Evolutionary conservation across 1,140 invertebrate species (phyloP), one percentile per base, ranked within the genome.

Genomic region (Hydropsyche tenuis): DNA sequence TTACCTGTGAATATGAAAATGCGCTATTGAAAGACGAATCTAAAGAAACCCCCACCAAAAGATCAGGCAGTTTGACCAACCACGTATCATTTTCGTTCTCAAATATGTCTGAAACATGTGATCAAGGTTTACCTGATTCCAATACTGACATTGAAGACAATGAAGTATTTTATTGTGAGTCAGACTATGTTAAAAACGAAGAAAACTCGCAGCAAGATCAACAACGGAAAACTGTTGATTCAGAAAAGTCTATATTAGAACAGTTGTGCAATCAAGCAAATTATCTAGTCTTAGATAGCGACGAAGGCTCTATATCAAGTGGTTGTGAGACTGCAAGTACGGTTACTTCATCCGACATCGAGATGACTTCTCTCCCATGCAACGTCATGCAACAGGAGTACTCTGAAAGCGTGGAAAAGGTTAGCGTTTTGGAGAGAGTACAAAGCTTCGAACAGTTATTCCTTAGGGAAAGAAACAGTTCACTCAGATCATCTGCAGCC

Each of bases 291-390:
- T 81, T 81, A 74, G 88, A 90, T 74, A 88, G 88, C 80, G 91
- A 93, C 81, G 91, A 92, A 79, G 91, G 91, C 74, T 89, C 87
- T 65, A 90, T 92, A 79, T 92, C 91, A 64, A 92, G 90, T 73
- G 91, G 91, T 56, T 93, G 91, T 81, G 91, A 93, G 80, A 92
- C 91, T 3, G 89, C 90, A n/a, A 92, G 90, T 80, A 92, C 90
- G 0, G 89, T 88, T n/a, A 87, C 86, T 30, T 87, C 83, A 6
- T 78, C 82, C 20, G 84, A 86, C 75, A 82, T 82, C 20, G 85
- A 86, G 73, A 84, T 84, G 69, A 80, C 81, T 20, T 86, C 85
- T 45, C 81, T 86, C 62, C 83, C 83, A 16, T 84, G 82, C 23
- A 81, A 81, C 51, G 81, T 81, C 73, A 79, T 79, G 1, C 79